Percentiles rank a stretch among this genome's conserved stretches.
phyloP scores from a whole-genome alignment of 2,113 vertebrate genomes.

The Chloebia gouldiae region DNA sequence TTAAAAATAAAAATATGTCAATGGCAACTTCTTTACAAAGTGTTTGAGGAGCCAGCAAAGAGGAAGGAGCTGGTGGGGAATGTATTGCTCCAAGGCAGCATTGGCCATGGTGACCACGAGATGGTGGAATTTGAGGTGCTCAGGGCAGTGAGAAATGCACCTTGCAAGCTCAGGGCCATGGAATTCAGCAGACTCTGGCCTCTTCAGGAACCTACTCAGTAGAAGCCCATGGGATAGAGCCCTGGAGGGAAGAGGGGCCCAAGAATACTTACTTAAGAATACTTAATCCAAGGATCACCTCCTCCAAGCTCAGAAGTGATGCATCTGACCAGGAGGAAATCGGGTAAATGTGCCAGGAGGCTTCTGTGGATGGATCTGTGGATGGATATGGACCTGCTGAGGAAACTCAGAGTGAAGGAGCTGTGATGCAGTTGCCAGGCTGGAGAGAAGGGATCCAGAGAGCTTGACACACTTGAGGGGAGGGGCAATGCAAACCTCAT shows the following conservation, averaged over 20 bases:
- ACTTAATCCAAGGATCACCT: neutral
- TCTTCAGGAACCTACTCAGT: neutral
- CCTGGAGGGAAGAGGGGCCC: neutral
- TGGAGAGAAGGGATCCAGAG: neutral
- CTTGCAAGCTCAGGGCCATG: neutral
- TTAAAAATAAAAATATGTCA: neutral
- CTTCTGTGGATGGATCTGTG: rapidly evolving
- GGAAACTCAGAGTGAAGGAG: neutral
- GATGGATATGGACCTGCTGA: neutral
- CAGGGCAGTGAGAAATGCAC: neutral
- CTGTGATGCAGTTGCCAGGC: neutral
- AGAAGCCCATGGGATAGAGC: neutral
- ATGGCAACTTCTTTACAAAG: neutral
- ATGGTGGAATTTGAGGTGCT: neutral
- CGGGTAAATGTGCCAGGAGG: rapidly evolving
- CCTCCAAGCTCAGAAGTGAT: rapidly evolving
- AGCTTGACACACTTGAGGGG: neutral
- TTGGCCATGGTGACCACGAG: neutral
- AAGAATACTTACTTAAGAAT: neutral
- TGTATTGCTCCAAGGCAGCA: neutral
- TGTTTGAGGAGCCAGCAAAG: neutral
- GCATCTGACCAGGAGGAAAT: rapidly evolving
- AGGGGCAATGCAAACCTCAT: too few relatives aligned
- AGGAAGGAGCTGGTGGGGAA: neutral
- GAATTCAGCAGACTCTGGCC: neutral